phyloP scores from a whole-genome alignment of 2,113 vertebrate species.

The Entosphenus tridentatus region DNA sequence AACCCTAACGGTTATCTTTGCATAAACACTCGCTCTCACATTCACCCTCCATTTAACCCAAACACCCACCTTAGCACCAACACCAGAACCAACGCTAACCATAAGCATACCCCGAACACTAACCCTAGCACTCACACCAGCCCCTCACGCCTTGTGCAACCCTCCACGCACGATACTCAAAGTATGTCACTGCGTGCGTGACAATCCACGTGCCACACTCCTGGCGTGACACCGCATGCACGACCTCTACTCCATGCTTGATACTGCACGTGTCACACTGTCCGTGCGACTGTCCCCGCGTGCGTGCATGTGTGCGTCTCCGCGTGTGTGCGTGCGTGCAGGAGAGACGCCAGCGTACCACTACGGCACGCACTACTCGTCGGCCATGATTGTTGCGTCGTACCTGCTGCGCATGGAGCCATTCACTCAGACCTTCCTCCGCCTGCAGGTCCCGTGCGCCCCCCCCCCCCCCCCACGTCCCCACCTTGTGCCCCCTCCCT shows the following conservation, averaged over 20 bases:
- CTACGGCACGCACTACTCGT: constrained; percentile 94
- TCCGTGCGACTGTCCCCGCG: too few species aligned
- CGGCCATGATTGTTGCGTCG: constrained; percentile 93
- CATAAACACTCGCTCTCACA: background rate
- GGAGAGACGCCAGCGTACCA: constrained; percentile 94
- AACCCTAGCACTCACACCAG: background rate
- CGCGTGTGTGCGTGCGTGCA: constrained; percentile 14
- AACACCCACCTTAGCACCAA: background rate
- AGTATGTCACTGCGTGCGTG: too few species aligned
- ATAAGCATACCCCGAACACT: background rate
- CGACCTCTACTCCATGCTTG: too few species aligned
- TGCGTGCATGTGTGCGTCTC: too few species aligned
- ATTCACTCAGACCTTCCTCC: constrained; percentile 88
- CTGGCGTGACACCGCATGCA: too few species aligned
- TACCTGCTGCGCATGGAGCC: constrained; percentile 94
- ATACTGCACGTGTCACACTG: too few species aligned
- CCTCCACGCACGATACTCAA: too few species aligned
- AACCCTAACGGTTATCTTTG: too few species aligned
- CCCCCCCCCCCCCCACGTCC: too few species aligned
- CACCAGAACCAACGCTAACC: background rate
- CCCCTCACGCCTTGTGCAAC: background rate
- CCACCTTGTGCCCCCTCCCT: too few species aligned
- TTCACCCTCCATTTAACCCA: background rate
- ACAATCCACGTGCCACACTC: too few species aligned
- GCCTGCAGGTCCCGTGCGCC: constrained; percentile 47